Percentiles rank a stretch among this genome's conserved stretches.
These are phyloP conservation scores for Anastatus disparis DNA, from an alignment of 1,140 invertebrate species.

Conservation along the genomic window DNA sequence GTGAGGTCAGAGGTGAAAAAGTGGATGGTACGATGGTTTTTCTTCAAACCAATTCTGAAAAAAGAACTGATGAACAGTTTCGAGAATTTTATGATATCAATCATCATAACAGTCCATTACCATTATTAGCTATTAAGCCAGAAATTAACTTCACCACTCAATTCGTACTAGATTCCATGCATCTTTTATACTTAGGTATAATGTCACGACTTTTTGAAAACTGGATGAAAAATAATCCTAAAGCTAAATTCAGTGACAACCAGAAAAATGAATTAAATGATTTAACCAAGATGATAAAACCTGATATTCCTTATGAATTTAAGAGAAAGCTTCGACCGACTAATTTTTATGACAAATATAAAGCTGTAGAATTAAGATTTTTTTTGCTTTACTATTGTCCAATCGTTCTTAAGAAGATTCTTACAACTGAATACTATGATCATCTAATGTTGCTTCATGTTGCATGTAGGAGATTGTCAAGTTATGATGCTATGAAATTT, in stretches of 20 bases:
- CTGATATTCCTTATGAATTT: neutral
- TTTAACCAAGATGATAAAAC: neutral
- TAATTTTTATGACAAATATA: neutral
- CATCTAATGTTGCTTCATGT: neutral
- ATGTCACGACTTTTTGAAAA: too few species aligned
- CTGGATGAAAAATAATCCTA: too few species aligned
- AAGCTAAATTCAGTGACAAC: too few species aligned
- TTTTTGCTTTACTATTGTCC: neutral
- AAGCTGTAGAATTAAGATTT: slow-evolving; percentile 1
- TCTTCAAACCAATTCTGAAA: neutral
- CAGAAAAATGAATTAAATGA: neutral
- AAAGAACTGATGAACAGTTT: too few species aligned
- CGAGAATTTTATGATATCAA: too few species aligned
- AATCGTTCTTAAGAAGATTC: neutral
- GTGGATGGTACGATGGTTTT: neutral
- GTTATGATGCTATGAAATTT: neutral
- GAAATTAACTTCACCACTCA: too few species aligned
- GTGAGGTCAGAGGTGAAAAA: neutral
- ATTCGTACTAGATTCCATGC: too few species aligned
- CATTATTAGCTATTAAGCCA: too few species aligned
- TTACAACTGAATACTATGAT: neutral
- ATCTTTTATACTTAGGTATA: too few species aligned
- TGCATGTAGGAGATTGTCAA: neutral
- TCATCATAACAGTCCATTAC: too few species aligned
- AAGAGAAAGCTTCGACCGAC: neutral